Conservation (phyloP, 1,140 invertebrate species). For the Drosophila funebris region DNA sequence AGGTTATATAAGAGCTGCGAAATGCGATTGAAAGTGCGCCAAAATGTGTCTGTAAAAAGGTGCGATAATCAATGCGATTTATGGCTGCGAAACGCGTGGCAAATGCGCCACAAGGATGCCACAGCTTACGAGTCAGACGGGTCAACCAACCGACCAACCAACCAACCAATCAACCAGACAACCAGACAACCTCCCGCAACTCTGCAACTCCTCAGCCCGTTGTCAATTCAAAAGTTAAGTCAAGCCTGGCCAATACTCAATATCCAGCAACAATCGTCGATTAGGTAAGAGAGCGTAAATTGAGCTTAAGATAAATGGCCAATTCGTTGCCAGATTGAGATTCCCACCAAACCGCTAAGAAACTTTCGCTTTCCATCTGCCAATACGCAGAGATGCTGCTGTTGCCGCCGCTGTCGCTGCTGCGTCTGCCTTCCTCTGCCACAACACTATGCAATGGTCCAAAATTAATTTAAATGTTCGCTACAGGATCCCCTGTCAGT, state of each 20-base stretch:
- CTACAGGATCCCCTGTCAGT: slow-evolving; percentile 35
- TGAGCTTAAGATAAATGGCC: slow-evolving; percentile 73
- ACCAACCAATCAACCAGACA: background rate
- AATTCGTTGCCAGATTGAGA: slow-evolving; percentile 62
- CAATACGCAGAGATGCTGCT: slow-evolving; percentile 19
- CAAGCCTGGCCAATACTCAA: background rate
- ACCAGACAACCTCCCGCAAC: slow-evolving; percentile 4
- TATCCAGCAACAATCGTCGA: slow-evolving; percentile 27
- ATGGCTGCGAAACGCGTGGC: slow-evolving; percentile 70
- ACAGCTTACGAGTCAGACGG: slow-evolving; percentile 30
- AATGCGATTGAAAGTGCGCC: slow-evolving; percentile 52
- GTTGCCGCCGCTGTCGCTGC: background rate
- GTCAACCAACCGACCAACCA: slow-evolving; percentile 6
- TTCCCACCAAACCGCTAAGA: slow-evolving; percentile 63
- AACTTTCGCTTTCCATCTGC: slow-evolving; percentile 69
- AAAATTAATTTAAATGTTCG: slow-evolving; percentile 63
- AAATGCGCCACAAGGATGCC: slow-evolving; percentile 60
- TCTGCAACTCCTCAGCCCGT: slow-evolving; percentile 12
- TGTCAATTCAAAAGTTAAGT: background rate
- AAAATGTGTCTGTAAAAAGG: slow-evolving; percentile 18
- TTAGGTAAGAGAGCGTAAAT: slow-evolving; percentile 75
- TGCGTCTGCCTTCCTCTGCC: background rate
- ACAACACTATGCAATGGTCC: slow-evolving; percentile 23
- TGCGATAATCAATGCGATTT: slow-evolving; percentile 76
- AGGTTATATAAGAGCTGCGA: slow-evolving; percentile 50